Evolutionary conservation across 1,140 invertebrate species (phyloP).

Genomic region (Pogonus chalceus): DNA sequence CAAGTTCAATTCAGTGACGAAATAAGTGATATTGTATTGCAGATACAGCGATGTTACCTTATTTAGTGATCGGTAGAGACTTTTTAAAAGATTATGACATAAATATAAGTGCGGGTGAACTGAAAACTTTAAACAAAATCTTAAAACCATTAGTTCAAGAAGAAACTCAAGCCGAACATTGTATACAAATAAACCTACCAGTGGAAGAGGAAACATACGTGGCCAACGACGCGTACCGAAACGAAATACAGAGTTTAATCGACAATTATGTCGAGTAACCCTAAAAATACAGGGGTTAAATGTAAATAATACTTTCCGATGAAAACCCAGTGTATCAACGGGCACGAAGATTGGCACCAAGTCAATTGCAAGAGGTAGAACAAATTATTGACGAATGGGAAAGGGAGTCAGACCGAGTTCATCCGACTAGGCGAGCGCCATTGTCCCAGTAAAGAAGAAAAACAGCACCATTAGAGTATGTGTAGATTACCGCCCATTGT

Average conservation of each 20-base stretch:
- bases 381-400: conserved; percentile 17
- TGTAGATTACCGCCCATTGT: conserved; percentile 30
- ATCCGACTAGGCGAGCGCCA: conserved; percentile 21
- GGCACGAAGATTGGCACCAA: conserved; percentile 10
- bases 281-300: conserved; percentile 5
- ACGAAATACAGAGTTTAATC: conserved; percentile 10
- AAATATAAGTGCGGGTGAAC: not conserved
- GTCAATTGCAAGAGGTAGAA: conserved; percentile 16
- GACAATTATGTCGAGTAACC: conserved; percentile 5
- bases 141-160: not conserved
- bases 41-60: not conserved
- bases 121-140: not conserved
- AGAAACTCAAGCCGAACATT: too few species aligned
- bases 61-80: not conserved
- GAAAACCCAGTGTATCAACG: conserved; percentile 18
- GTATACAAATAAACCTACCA: too few species aligned
- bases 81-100: not conserved
- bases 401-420: conserved; percentile 17
- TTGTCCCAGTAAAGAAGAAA: conserved; percentile 29
- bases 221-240: too few species aligned
- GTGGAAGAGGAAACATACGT: too few species aligned
- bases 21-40: too few species aligned
- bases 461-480: conserved; percentile 26
- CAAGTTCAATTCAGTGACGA: too few species aligned
- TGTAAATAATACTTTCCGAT: conserved; percentile 15